These are phyloP conservation scores for Falco cherrug DNA, from an alignment of 2,797 vertebrate species.

Conservation along the genomic window DNA sequence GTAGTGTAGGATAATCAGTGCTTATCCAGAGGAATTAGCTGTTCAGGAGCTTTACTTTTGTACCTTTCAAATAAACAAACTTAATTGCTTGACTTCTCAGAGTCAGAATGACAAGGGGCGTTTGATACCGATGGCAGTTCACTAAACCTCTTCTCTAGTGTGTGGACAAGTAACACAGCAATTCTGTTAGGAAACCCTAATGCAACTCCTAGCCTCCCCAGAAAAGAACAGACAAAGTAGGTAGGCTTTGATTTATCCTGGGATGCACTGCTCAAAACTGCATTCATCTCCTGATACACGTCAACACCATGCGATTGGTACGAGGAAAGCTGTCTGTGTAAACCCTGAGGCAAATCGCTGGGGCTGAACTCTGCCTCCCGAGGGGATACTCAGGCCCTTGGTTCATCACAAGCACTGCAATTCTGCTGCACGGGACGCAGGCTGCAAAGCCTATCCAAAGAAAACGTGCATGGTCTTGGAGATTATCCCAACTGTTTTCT, in stretches of 20 bases:
- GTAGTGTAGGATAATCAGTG: background rate
- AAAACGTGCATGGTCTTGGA: background rate
- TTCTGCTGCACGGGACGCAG: background rate
- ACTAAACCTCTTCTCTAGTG: background rate
- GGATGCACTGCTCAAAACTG: background rate
- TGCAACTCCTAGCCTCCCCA: background rate
- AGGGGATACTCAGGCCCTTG: background rate
- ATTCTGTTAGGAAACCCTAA: background rate
- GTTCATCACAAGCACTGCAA: background rate
- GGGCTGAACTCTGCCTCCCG: background rate
- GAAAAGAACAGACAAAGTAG: background rate
- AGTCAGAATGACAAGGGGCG: background rate
- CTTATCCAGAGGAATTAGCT: background rate
- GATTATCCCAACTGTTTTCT: background rate
- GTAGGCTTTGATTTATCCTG: background rate
- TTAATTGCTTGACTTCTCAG: background rate
- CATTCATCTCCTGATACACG: background rate
- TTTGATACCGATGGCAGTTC: background rate
- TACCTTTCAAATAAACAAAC: background rate
- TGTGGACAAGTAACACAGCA: background rate
- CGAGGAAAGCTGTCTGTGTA: rapidly evolving
- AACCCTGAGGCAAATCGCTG: background rate
- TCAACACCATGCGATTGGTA: rapidly evolving
- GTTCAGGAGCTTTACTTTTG: background rate
- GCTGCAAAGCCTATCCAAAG: background rate